These are phyloP conservation scores for Neotoxoptera formosana DNA, from an alignment of 1,140 invertebrate species.

Conservation along the genomic window DNA sequence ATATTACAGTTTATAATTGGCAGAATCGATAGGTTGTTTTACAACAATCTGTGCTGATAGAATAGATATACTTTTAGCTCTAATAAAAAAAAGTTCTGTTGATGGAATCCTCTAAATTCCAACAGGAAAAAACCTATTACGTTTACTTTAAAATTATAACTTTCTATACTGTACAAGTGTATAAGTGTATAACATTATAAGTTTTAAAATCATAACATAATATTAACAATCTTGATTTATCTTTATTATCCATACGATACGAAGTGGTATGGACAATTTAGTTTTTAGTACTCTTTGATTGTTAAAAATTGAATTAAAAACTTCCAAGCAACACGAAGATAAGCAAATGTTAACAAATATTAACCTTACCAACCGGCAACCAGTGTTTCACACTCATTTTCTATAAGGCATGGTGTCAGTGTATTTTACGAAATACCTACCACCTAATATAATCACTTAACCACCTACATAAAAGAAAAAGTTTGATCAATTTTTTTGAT, in stretches of 20 bases:
- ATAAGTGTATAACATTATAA: background rate
- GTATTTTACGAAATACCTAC: background rate
- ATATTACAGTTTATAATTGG: background rate
- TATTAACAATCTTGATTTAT: too few species aligned
- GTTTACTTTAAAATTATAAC: background rate
- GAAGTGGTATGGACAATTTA: too few species aligned
- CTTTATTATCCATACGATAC: too few species aligned
- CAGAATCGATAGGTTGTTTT: background rate
- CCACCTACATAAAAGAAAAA: background rate
- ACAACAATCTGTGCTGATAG: background rate
- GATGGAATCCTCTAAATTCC: background rate
- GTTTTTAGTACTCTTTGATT: too few species aligned
- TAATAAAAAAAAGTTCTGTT: background rate
- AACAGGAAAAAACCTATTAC: background rate
- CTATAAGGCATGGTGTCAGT: background rate
- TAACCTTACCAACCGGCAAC: too few species aligned
- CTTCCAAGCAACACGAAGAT: background rate
- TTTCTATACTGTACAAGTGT: background rate
- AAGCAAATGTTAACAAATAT: background rate
- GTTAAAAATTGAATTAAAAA: background rate
- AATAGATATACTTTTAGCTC: background rate
- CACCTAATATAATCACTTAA: background rate
- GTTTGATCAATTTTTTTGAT: too few species aligned
- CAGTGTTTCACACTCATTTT: too few species aligned
- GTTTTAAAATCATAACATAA: background rate